Conservation (phyloP, 1,140 invertebrate species). For the Euura lappo region DNA sequence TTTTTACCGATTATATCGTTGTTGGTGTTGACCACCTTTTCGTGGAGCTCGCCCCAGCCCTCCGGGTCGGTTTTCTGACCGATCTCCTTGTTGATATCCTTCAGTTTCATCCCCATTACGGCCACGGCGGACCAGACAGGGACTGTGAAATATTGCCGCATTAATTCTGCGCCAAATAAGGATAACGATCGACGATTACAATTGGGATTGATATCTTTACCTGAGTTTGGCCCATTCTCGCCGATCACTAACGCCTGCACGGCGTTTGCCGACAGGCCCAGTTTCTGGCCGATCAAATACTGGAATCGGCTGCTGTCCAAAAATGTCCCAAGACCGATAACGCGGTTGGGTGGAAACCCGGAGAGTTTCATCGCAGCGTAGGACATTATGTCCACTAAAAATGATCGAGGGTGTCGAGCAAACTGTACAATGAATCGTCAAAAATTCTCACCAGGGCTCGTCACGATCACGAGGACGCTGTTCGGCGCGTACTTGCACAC, state of each 20-base stretch:
- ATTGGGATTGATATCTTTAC: conserved; percentile 37
- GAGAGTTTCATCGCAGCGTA: conserved; percentile 71
- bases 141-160: conserved; percentile 46
- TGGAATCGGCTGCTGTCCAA: conserved; percentile 68
- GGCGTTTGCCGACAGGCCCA: conserved; percentile 61
- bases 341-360: conserved; percentile 65
- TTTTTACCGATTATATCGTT: conserved; percentile 62
- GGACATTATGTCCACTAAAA: conserved; percentile 67
- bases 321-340: conserved; percentile 70
- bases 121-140: conserved; percentile 70
- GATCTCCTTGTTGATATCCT: conserved; percentile 62
- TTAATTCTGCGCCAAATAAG: neutral
- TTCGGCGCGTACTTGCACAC: conserved; percentile 67
- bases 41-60: conserved; percentile 64
- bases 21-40: conserved; percentile 62
- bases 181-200: too few species aligned
- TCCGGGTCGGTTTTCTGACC: conserved; percentile 60
- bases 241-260: conserved; percentile 68
- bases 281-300: conserved; percentile 63
- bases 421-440: too few species aligned
- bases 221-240: conserved; percentile 65
- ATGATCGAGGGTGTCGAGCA: neutral
- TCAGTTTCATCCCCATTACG: conserved; percentile 66
- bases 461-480: conserved; percentile 65
- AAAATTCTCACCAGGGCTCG: conserved; percentile 60